Conservation (phyloP, 2,113 vertebrate genomes). For the Siniperca chuatsi region DNA sequence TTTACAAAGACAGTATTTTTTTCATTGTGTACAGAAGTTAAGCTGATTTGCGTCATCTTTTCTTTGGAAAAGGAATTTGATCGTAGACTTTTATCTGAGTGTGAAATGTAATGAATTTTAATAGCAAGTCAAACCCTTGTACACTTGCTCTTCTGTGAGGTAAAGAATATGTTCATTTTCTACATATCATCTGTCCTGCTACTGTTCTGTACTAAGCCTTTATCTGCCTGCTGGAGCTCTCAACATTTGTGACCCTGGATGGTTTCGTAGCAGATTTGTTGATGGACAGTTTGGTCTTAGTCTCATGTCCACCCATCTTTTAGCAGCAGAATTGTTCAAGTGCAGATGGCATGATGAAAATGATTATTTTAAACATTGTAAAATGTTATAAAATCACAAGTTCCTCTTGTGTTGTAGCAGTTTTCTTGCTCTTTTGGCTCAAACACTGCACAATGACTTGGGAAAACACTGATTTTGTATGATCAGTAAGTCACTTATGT, state of each 20-base stretch:
- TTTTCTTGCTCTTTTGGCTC: conserved; percentile 13
- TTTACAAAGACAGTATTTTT: conserved; percentile 67
- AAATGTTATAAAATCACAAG: conserved; percentile 29
- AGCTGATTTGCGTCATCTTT: conserved; percentile 71
- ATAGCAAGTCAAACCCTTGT: conserved; percentile 22
- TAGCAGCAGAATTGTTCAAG: neutral
- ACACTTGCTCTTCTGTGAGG: conserved; percentile 40
- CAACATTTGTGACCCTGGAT: neutral
- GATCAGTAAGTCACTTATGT: conserved; percentile 8
- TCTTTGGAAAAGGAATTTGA: conserved; percentile 75
- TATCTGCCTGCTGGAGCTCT: neutral
- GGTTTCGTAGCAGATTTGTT: conserved; percentile 11
- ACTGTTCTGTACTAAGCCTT: conserved; percentile 29
- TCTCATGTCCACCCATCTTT: neutral
- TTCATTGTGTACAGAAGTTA: conserved; percentile 60
- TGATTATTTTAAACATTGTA: conserved; percentile 11
- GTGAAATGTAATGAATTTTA: conserved; percentile 47
- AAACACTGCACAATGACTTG: conserved; percentile 9
- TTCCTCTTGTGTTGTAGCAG: conserved; percentile 24
- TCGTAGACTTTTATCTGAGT: conserved; percentile 71
- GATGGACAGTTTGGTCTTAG: neutral
- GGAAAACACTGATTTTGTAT: conserved; percentile 11
- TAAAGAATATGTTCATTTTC: conserved; percentile 17
- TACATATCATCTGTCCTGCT: conserved; percentile 22
- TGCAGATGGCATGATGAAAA: conserved; percentile 3